These are phyloP conservation scores for Megaptera novaeangliae DNA, from an alignment of 2,113 vertebrate species.

Conservation along the genomic window DNA sequence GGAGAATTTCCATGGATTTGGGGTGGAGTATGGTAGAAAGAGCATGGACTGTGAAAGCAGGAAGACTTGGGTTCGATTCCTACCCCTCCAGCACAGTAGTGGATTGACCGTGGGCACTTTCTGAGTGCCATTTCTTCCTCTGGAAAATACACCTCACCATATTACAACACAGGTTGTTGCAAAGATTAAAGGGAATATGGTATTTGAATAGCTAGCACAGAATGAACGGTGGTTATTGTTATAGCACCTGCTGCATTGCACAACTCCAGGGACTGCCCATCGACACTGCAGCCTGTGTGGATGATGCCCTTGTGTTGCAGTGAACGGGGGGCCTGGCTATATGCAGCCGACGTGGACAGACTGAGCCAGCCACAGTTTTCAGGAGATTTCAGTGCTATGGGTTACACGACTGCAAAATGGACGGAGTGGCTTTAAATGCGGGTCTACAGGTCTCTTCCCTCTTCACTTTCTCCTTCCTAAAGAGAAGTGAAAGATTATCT, in stretches of 20 bases:
- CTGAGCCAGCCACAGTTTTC: background rate
- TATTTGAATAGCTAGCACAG: background rate
- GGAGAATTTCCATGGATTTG: background rate
- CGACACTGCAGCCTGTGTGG: too few relatives aligned
- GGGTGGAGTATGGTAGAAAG: background rate
- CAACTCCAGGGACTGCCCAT: too few relatives aligned
- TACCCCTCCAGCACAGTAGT: background rate
- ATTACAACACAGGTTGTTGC: background rate
- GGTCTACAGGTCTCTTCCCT: too few relatives aligned
- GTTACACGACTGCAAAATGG: background rate
- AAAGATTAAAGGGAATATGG: background rate
- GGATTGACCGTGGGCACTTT: background rate
- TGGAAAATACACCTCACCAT: background rate
- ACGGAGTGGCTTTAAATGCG: background rate
- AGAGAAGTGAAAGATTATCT: background rate
- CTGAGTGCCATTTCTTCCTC: background rate
- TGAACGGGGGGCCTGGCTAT: rapidly evolving
- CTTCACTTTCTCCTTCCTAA: background rate
- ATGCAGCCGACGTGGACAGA: background rate
- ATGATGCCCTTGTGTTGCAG: background rate
- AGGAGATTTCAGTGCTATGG: background rate
- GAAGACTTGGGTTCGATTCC: background rate
- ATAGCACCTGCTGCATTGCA: background rate
- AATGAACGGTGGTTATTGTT: background rate
- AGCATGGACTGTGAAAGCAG: background rate